Evolutionary conservation across 1,140 invertebrate genomes (phyloP).

Genomic region (Brachionus paranguensis): DNA sequence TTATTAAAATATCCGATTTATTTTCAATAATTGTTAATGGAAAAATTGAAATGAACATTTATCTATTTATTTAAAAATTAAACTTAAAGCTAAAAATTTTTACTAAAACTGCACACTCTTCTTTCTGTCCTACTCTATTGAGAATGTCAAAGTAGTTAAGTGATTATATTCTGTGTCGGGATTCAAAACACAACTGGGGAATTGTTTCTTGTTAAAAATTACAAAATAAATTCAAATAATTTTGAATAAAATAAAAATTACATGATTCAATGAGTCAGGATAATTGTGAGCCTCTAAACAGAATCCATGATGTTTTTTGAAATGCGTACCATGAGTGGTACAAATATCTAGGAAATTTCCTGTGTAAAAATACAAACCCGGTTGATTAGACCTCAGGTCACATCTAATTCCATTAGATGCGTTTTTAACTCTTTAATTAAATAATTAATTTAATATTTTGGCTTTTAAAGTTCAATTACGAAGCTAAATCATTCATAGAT

Average conservation of each 20-base stretch:
- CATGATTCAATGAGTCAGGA: slow-evolving; percentile 80
- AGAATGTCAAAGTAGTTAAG: slow-evolving; percentile 57
- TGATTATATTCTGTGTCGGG: slow-evolving; percentile 68
- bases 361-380: slow-evolving; percentile 84
- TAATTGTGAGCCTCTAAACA: slow-evolving; percentile 86
- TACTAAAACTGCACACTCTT: neutral
- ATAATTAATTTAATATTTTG: neutral
- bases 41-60: no score
- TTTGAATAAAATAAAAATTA: slow-evolving; percentile 47
- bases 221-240: slow-evolving; percentile 40
- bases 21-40: no score
- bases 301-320: slow-evolving; percentile 72
- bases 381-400: slow-evolving; percentile 74
- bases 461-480: neutral
- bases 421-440: slow-evolving; percentile 3
- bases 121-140: neutral
- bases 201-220: slow-evolving; percentile 61
- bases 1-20: no score
- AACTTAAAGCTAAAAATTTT: no score
- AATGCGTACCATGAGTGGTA: slow-evolving; percentile 66
- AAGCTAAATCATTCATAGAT: slow-evolving; percentile 44
- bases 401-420: slow-evolving; percentile 50
- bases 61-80: no score
- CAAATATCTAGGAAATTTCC: slow-evolving; percentile 62
- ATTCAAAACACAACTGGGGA: slow-evolving; percentile 66